These are phyloP conservation scores for Ageneiosus marmoratus DNA, from an alignment of 2,113 vertebrate species.

Conservation along the genomic window DNA sequence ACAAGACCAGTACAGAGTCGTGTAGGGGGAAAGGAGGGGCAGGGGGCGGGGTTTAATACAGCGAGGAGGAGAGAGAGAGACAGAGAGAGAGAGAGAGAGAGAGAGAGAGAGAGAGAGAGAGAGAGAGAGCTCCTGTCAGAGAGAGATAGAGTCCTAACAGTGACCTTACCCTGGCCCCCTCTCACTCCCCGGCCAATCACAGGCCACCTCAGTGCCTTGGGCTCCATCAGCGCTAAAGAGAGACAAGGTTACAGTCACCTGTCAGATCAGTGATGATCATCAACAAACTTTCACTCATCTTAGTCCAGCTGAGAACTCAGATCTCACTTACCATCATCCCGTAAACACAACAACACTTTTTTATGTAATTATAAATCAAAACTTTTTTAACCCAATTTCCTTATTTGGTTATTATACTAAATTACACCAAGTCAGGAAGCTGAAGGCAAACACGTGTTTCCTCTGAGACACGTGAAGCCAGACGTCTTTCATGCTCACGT, in stretches of 20 bases:
- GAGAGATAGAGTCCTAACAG: conserved; percentile 80
- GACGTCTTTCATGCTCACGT: not conserved
- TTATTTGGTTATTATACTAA: not conserved
- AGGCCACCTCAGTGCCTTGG: conserved; percentile 69
- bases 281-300: conserved; percentile 29
- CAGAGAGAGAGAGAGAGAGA: conserved; percentile 68
- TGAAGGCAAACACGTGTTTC: not conserved
- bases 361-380: no score
- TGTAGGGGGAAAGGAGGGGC: conserved; percentile 65
- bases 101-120: conserved; percentile 70
- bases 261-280: conserved; percentile 70
- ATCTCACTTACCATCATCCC: not conserved
- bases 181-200: conserved; percentile 72
- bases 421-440: not conserved
- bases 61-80: conserved; percentile 49
- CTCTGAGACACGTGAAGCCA: not conserved
- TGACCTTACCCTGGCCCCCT: conserved; percentile 95
- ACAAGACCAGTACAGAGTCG: conserved; percentile 50
- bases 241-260: conserved; percentile 94
- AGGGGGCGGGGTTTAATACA: conserved; percentile 65
- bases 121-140: conserved; percentile 76
- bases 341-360: not conserved
- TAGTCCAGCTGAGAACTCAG: not conserved
- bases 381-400: not conserved
- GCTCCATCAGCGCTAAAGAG: conserved; percentile 82